phyloP scores from a whole-genome alignment of 1,140 invertebrate species.

The Antheraea pernyi region DNA sequence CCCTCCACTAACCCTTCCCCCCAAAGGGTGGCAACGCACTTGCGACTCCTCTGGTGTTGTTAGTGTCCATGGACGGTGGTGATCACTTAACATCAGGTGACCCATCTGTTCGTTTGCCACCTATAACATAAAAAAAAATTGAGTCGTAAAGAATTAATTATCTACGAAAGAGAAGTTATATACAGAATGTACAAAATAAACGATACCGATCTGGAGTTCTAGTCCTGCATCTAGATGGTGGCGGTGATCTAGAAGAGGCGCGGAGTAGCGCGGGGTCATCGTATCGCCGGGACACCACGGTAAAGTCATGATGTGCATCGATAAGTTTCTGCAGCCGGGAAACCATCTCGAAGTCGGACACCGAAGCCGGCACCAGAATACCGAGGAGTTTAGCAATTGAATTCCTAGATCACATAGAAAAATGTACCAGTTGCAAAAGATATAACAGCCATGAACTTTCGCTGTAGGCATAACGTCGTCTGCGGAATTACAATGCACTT shows the following conservation, averaged over 20 bases:
- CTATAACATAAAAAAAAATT: no score
- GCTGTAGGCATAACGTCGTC: not conserved
- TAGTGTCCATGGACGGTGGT: no score
- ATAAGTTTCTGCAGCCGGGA: conserved; percentile 87
- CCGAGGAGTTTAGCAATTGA: conserved; percentile 79
- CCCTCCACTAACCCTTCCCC: no score
- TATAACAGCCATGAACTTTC: conserved; percentile 17
- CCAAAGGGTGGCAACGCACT: no score
- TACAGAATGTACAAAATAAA: not conserved
- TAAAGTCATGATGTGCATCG: conserved; percentile 88
- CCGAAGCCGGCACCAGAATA: conserved; percentile 83
- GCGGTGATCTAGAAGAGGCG: conserved; percentile 77
- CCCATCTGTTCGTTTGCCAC: no score
- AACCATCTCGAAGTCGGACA: conserved; percentile 88
- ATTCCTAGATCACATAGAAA: conserved; percentile 44
- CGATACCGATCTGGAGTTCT: conserved; percentile 78
- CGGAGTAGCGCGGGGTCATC: conserved; percentile 82
- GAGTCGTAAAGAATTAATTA: no score
- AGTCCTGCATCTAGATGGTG: conserved; percentile 75
- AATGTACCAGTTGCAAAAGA: conserved; percentile 9
- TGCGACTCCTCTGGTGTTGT: no score
- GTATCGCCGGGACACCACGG: conserved; percentile 85
- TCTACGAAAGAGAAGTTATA: no score
- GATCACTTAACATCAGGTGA: no score
- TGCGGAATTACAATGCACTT: conserved; percentile 14